Evolutionary conservation across 2,797 vertebrate species (phyloP), one percentile per base, ranked within the genome.

Genomic region (Enoplosus armatus): DNA sequence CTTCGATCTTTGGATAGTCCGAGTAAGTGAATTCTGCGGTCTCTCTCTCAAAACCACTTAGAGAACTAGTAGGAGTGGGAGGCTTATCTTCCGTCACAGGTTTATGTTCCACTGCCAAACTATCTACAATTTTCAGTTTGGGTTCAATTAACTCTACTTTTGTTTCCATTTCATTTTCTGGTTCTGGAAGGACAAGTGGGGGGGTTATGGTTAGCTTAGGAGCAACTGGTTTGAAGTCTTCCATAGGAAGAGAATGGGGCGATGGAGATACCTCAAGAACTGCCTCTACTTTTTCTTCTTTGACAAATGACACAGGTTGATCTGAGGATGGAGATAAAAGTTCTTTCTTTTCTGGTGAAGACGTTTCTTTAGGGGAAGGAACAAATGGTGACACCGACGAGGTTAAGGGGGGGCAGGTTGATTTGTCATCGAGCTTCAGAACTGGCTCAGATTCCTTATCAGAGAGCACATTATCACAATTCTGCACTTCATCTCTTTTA

Each of bases 51-150:
- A 90, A 87, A 22, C 63, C 87, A 82, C 63, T 88, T 33, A 96
- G 90, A 0, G 95, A 96, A 75, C 93, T 91, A 65, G 96, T 95
- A 0, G 97, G 95, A 72, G 97, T 97, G 6, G 93, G 96, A 83
- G 96, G 97, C 85, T 97, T 97, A 43, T 95, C 94, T 83, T 96
- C 96, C 80, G 93, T 84, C 55, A 88, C 90, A 0, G 92, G 90
- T 61, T 86, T 93, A 75, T 91, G 92, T 59, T 96, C 95, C 0
- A 85, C 68, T 22, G 89, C 33, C 47, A 92, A 75, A 55, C 68
- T 29, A 2, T 94, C 94, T 85, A 92, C 92, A 71, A 84, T 91
- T 3, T 88, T 93, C 0, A 24, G 51, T 79, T 89, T 84, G 0
- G 88, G 50, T 54, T 94, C 90, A 85, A 76, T 80, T 2, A 89